These are phyloP conservation scores for Ganaspis sp. DNA, from an alignment of 1,140 invertebrate species.

Conservation along the genomic window DNA sequence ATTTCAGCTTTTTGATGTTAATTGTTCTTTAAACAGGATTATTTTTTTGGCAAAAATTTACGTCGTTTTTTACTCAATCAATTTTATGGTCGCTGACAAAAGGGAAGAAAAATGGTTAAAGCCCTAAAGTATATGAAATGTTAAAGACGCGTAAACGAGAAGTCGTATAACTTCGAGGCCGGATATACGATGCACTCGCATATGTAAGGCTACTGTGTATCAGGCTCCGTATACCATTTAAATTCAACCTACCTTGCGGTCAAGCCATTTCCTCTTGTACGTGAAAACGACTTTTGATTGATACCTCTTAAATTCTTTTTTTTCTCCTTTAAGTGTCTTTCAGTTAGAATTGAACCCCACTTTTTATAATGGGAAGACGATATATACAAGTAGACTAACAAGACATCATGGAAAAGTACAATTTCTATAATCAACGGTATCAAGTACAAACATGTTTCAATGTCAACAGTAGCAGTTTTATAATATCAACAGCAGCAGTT, in stretches of 20 bases:
- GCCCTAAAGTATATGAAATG: slow-evolving; percentile 19
- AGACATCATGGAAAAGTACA: no score
- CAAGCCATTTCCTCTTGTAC: neutral
- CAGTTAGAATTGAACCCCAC: no score
- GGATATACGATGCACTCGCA: slow-evolving; percentile 14
- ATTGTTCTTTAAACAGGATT: no score
- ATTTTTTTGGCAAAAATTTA: neutral
- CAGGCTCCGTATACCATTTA: neutral
- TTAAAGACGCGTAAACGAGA: neutral
- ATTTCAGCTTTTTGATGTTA: no score
- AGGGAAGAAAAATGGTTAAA: neutral
- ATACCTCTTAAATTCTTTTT: neutral
- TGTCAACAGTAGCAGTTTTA: no score
- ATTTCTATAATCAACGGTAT: no score
- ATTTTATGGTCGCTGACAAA: neutral
- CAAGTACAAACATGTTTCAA: no score
- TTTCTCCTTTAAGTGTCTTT: no score
- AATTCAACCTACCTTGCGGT: slow-evolving; percentile 16
- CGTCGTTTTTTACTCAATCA: neutral
- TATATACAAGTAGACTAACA: no score
- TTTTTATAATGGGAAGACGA: no score
- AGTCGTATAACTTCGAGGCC: slow-evolving; percentile 21
- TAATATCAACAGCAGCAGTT: no score
- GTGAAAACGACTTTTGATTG: neutral
- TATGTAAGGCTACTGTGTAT: slow-evolving; percentile 22